Base-by-base conservation (phyloP, 92 coral and sea anemone genomes). In the Actinostola sp. region DNA sequence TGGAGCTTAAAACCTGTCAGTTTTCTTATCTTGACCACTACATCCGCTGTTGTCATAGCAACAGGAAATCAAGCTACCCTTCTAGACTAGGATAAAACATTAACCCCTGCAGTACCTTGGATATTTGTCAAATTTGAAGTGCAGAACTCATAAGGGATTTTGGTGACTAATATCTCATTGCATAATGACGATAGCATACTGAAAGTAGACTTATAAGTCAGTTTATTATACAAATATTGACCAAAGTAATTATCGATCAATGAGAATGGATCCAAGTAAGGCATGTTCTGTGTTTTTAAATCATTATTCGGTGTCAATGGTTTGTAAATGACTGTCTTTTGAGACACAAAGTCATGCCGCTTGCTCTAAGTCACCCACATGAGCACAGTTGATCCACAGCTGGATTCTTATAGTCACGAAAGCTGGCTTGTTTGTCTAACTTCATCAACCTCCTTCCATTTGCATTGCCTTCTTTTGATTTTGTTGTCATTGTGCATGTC, bases 231-330 rank as follows among this genome's bases (percentile, higher is more conserved):
- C n/a, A n/a, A n/a, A n/a, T n/a, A n/a, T n/a, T n/a, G n/a, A n/a
- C n/a, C n/a, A n/a, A n/a, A n/a, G n/a, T n/a, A n/a, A n/a, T n/a
- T n/a, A n/a, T n/a, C n/a, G 6, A 36, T 36, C 11, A 36, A 4
- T 36, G 4, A 4, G 42, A 36, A 36, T 36, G 11, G 11, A 36
- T 11, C 42, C 42, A 36, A 36, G 42, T 36, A 36, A 36, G 42
- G 4, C 66, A 49, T 36, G 6, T 36, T 36, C 11, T 36, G 4
- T 36, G 11, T 1, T 23, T 57, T 27, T 12, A 65, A 39, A 42
- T 64, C 56, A 63, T 46, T 33, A 75, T 51, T 63, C 73, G 38
- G 81, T 75, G 80, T 74, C 28, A 74, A 74, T 74, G 70, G 19
- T 29, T 54, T 35, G 1, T 49, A 33, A 29, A 44, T 66, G 38